These are phyloP conservation scores for Chitala chitala DNA, from an alignment of 2,113 vertebrate genomes.

Conservation along the genomic window DNA sequence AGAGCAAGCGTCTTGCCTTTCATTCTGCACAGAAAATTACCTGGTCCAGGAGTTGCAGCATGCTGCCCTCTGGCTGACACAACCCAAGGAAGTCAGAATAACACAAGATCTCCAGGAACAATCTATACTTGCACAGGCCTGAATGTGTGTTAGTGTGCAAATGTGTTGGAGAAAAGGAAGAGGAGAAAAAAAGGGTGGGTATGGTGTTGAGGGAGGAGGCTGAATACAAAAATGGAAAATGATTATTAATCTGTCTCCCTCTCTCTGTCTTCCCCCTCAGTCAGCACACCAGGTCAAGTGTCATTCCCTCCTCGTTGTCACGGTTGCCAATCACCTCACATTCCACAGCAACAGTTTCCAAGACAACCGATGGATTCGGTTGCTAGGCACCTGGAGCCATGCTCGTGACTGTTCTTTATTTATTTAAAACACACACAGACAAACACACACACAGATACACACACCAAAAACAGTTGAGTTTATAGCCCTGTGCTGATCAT, in stretches of 20 bases:
- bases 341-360: constrained; percentile 74
- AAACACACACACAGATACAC: constrained; percentile 29
- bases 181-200: neutral
- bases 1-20: neutral
- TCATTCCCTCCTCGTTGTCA: constrained; percentile 68
- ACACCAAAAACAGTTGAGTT: constrained; percentile 6
- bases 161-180: neutral
- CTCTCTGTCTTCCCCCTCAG: constrained; percentile 35
- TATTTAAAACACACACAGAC: constrained; percentile 57
- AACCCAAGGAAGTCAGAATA: neutral
- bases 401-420: constrained; percentile 71
- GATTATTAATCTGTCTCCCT: constrained; percentile 19
- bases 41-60: neutral
- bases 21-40: neutral
- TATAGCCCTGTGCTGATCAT: neutral
- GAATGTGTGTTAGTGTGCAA: neutral
- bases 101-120: neutral
- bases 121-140: neutral
- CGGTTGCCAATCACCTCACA: constrained; percentile 72
- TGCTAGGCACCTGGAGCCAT: constrained; percentile 72
- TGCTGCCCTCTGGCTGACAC: neutral
- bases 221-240: constrained; percentile 31
- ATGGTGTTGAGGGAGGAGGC: constrained; percentile 20
- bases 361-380: constrained; percentile 65
- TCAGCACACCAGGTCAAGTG: constrained; percentile 63